Evolutionary conservation across 2,797 vertebrate species (phyloP), one percentile per base, ranked within the genome.

Genomic region (Xenentodon cancila): DNA sequence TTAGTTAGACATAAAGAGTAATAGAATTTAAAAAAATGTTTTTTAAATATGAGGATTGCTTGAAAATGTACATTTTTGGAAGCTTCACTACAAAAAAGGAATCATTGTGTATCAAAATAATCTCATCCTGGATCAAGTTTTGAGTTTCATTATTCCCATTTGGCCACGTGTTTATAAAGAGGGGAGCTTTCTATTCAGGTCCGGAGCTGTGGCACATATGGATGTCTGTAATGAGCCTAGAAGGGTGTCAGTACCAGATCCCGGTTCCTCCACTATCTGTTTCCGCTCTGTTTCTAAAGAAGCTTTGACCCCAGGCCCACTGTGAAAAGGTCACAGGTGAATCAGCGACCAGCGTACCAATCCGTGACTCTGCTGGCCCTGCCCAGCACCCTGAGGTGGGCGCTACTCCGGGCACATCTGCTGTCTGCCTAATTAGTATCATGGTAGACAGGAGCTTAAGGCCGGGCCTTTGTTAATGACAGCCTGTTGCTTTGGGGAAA

Each of bases 291-390:
- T 75, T 51, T 75, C 79, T 73, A 45, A 75, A 59, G 57, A 79
- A 60, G 74, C 80, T 77, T 49, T 73, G 83, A 87, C 85, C 72
- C 80, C 80, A 54, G 77, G 82, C 84, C 79, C 73, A 77, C 82
- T 85, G 86, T 85, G 80, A 74, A 76, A 85, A 86, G 88, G 90
- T 89, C 77, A 64, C 90, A 89, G 90, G 89, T 90, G 87, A 90
- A 65, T 87, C 77, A 66, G 73, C 70, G 68, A 46, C 74, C 69
- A 64, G 75, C 68, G 51, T 69, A 63, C 63, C 71, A 62, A 66
- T 32, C 65, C 47, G 16, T 50, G 71, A 81, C 79, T 76, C 71
- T 52, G 18, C 73, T 42, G 50, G 77, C 56, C 59, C 74, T 78
- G 65, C 73, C 81, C 84, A 76, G 75, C 80, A 82, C 84, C 86